phyloP scores from a whole-genome alignment of 2,113 vertebrate genomes.

The Thamnaconus septentrionalis region DNA sequence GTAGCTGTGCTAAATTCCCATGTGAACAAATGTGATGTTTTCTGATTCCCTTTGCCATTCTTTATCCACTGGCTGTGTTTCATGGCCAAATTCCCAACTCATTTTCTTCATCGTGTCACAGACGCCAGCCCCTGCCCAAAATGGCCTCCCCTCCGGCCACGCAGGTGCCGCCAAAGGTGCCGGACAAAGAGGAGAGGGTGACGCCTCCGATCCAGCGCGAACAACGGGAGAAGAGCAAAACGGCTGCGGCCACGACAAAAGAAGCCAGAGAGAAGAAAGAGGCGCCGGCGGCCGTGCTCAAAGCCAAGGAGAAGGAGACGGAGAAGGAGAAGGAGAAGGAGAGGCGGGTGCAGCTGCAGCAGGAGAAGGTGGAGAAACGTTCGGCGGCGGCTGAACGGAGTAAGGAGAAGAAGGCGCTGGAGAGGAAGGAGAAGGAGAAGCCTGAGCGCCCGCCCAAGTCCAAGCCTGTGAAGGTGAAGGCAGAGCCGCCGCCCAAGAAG shows the following conservation, averaged over 20 bases:
- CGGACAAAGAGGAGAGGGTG: constrained; percentile 68
- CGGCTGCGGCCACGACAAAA: constrained; percentile 24
- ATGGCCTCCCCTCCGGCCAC: constrained; percentile 64
- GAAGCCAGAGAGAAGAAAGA: constrained; percentile 68
- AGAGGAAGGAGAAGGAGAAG: constrained; percentile 69
- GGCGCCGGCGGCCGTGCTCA: constrained; percentile 38
- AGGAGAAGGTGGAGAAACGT: constrained; percentile 70
- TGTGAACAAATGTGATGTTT: no score
- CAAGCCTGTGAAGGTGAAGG: constrained; percentile 82
- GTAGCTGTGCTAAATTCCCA: background rate
- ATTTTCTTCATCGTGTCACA: constrained; percentile 23
- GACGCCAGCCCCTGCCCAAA: constrained; percentile 70
- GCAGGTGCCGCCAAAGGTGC: constrained; percentile 50
- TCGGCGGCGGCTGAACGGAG: constrained; percentile 54
- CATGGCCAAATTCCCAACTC: background rate
- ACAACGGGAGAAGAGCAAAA: constrained; percentile 64
- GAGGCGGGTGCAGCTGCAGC: constrained; percentile 53
- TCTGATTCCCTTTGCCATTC: background rate
- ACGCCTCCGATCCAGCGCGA: constrained; percentile 61
- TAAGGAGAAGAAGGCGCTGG: constrained; percentile 66
- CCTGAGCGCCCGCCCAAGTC: constrained; percentile 74
- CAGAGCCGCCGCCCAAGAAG: constrained; percentile 90
- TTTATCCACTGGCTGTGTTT: no score
- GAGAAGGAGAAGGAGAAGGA: constrained; percentile 59
- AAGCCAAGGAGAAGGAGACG: constrained; percentile 59